Evolutionary conservation across 2,797 vertebrate genomes (phyloP).

Genomic region (Girardinus metallicus): DNA sequence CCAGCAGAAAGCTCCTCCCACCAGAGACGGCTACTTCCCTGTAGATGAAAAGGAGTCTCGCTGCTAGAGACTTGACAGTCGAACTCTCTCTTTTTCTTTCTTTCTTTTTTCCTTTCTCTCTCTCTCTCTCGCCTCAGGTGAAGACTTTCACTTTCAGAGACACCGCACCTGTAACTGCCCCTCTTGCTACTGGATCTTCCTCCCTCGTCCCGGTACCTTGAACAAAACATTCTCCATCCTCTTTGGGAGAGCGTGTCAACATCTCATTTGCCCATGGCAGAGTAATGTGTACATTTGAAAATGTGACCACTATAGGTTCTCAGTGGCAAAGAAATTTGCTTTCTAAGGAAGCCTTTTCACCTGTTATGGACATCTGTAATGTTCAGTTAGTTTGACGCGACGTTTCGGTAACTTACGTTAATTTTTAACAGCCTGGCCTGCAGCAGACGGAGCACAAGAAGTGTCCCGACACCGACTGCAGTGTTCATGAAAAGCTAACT

Average conservation of each 20-base stretch:
- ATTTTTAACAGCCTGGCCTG: slow-evolving; percentile 31
- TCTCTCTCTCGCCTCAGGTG: slow-evolving; percentile 49
- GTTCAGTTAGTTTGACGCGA: slow-evolving; percentile 45
- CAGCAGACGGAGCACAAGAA: slow-evolving; percentile 21
- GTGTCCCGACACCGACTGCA: slow-evolving; percentile 10
- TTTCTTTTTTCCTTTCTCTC: slow-evolving; percentile 15
- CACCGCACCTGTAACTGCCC: slow-evolving; percentile 24
- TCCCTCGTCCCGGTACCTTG: slow-evolving; percentile 26
- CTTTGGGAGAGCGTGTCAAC: slow-evolving; percentile 21
- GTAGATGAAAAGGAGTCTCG: slow-evolving; percentile 80
- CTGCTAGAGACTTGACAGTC: slow-evolving; percentile 64
- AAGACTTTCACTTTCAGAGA: slow-evolving; percentile 32
- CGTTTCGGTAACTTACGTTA: slow-evolving; percentile 29
- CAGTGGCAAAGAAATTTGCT: slow-evolving; percentile 71
- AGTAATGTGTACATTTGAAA: slow-evolving; percentile 44
- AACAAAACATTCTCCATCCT: slow-evolving; percentile 18
- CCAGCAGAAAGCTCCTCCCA: slow-evolving; percentile 62
- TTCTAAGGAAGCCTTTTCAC: slow-evolving; percentile 79
- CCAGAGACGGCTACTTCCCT: slow-evolving; percentile 75
- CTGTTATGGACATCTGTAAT: slow-evolving; percentile 62
- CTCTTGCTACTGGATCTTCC: slow-evolving; percentile 50
- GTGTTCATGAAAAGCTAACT: slow-evolving; percentile 19
- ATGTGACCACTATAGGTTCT: slow-evolving; percentile 46
- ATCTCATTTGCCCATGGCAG: slow-evolving; percentile 46
- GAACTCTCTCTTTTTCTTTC: neutral